Evolutionary conservation across 2,113 vertebrate genomes (phyloP).

Genomic region (Zosterops borbonicus): DNA sequence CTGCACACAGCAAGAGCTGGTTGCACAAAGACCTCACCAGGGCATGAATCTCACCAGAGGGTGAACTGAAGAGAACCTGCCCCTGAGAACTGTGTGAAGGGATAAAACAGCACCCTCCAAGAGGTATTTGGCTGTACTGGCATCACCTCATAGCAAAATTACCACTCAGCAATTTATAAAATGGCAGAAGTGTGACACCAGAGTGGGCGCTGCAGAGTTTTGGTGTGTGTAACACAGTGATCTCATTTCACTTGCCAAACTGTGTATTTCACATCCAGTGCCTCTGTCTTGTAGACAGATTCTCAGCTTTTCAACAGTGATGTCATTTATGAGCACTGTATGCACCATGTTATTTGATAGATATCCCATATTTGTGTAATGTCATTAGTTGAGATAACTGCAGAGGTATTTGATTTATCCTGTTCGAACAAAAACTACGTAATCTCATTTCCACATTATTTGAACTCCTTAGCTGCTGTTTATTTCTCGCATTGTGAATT

Average conservation of each 20-base stretch:
- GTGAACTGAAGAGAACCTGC: background rate
- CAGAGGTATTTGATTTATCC: background rate
- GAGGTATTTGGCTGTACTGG: background rate
- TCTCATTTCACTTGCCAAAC: background rate
- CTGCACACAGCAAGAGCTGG: background rate
- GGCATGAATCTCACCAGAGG: background rate
- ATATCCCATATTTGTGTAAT: background rate
- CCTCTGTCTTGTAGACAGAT: background rate
- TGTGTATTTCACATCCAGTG: background rate
- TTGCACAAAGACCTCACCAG: background rate
- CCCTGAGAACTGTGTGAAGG: background rate
- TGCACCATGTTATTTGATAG: background rate
- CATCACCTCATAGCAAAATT: background rate
- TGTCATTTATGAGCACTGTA: background rate
- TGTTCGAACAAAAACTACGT: background rate
- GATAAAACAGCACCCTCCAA: background rate
- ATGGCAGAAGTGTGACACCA: background rate
- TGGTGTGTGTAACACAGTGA: background rate
- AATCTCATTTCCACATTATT: background rate
- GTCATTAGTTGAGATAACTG: background rate
- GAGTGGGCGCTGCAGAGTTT: background rate
- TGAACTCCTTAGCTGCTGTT: background rate
- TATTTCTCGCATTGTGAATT: background rate
- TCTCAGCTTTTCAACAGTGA: background rate
- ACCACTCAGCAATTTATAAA: background rate